Conservation (phyloP, 1,140 invertebrate genomes). For the Melanaphis sacchari region DNA sequence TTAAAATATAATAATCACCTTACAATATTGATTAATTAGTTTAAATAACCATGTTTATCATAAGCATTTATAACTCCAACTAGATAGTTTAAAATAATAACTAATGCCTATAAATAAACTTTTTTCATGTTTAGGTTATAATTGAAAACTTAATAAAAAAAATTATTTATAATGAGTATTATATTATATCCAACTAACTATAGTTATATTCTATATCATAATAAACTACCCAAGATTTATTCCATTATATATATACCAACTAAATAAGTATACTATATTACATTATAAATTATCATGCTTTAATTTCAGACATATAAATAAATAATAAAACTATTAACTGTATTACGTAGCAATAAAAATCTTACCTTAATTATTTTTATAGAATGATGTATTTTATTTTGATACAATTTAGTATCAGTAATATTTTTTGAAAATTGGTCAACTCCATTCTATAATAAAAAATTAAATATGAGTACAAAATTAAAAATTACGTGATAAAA, state of each 20-base stretch:
- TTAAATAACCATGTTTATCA: constrained; percentile 30
- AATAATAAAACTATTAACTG: neutral
- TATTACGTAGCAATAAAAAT: neutral
- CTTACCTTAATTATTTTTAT: constrained; percentile 44
- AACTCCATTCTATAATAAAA: constrained; percentile 37
- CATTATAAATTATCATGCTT: neutral
- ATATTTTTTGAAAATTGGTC: constrained; percentile 13
- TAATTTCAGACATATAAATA: neutral
- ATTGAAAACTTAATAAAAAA: too few relatives aligned
- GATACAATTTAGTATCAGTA: constrained; percentile 22
- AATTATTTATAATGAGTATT: neutral
- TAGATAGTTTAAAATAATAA: neutral
- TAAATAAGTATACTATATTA: neutral
- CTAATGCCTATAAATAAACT: constrained; percentile 6
- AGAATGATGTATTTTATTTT: neutral
- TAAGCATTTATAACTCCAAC: neutral
- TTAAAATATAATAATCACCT: constrained; percentile 30
- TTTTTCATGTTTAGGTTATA: neutral
- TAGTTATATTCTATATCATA: neutral
- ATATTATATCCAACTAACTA: neutral
- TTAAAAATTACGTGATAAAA: neutral
- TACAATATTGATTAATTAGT: constrained; percentile 36
- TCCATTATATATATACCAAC: neutral
- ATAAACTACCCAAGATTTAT: neutral
- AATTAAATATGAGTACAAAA: neutral